These are phyloP conservation scores for Kuschelorhynchus macadamiae DNA, from an alignment of 2,888 invertebrate species.

Conservation along the genomic window DNA sequence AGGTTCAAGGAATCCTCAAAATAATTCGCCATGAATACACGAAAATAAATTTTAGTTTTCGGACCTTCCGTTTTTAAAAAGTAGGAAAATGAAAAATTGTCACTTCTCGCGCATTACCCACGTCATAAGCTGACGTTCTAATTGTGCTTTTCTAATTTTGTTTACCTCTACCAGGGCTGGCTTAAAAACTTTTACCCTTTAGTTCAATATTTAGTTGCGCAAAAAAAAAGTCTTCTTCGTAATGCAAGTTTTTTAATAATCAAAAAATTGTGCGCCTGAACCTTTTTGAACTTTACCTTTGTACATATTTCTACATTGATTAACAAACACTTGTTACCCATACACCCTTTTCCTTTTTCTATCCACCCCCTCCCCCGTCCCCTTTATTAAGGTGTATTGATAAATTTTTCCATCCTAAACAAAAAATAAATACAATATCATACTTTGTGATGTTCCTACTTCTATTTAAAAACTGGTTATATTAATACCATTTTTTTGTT, in stretches of 20 bases:
- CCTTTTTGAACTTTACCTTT: no score
- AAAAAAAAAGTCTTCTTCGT: no score
- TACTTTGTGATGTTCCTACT: no score
- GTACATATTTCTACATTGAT: not conserved
- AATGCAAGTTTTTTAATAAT: no score
- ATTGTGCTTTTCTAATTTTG: not conserved
- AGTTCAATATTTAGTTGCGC: not conserved
- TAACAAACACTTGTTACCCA: not conserved
- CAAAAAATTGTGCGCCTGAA: no score
- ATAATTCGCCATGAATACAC: no score
- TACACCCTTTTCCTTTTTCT: not conserved
- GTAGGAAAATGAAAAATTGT: not conserved
- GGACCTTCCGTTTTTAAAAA: conserved; percentile 9
- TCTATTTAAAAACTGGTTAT: no score
- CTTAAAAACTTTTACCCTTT: not conserved
- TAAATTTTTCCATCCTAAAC: no score
- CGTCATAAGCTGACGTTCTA: not conserved
- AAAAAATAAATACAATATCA: no score
- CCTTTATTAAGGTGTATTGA: no score
- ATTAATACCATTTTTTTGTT: no score
- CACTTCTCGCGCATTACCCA: not conserved
- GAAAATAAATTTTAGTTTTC: conserved; percentile 17
- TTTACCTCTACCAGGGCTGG: not conserved
- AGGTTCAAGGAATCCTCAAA: conserved; percentile 8
- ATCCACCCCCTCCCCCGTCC: no score